Evolutionary conservation across 2,113 vertebrate species (phyloP).

Genomic region (Podiceps cristatus): DNA sequence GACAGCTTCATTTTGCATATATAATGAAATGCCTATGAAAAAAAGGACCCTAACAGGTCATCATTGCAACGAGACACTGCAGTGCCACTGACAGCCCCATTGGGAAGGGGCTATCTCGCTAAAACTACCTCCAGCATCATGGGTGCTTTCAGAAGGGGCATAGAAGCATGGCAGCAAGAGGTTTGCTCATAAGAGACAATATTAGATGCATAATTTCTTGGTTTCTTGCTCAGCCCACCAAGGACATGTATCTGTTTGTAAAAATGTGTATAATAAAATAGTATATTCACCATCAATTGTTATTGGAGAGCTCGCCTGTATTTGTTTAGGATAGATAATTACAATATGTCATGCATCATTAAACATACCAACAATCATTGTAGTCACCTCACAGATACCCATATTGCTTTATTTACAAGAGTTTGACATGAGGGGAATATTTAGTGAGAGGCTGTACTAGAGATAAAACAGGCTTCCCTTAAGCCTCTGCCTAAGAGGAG

Average conservation of each 20-base stretch:
- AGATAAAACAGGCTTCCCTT: not conserved
- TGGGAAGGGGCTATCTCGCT: not conserved
- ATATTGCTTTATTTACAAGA: not conserved
- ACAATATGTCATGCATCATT: not conserved
- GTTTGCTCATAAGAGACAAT: not conserved
- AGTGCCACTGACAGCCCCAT: rapidly evolving
- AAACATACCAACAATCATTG: not conserved
- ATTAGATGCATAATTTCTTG: not conserved
- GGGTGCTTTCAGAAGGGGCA: not conserved
- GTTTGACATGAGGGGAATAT: not conserved
- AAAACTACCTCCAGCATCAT: not conserved
- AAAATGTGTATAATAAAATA: not conserved
- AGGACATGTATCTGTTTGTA: not conserved
- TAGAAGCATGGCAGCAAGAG: not conserved
- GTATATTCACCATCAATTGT: not conserved
- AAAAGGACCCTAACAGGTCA: not conserved
- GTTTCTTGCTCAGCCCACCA: not conserved
- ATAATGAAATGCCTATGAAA: not conserved
- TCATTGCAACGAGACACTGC: rapidly evolving
- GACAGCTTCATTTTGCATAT: not conserved
- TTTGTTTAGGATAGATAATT: not conserved
- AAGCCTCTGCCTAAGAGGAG: not conserved
- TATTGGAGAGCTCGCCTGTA: not conserved
- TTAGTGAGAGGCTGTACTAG: not conserved
- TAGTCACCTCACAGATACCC: not conserved